Evolutionary conservation across 2,797 vertebrate species (phyloP).

Genomic region (Cyclopterus lumpus): DNA sequence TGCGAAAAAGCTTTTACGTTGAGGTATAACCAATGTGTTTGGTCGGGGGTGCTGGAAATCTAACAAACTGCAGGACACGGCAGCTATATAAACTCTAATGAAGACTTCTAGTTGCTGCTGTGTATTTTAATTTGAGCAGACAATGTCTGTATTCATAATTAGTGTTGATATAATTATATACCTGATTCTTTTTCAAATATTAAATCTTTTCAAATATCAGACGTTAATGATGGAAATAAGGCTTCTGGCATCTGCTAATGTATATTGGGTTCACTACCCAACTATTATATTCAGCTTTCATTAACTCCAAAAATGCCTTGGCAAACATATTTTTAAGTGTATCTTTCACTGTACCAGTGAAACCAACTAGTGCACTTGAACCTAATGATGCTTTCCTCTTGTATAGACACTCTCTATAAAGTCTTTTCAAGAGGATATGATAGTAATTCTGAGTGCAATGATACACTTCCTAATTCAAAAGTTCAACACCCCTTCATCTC

Average conservation of each 20-base stretch:
- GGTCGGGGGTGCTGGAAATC: not conserved
- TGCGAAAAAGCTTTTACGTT: not conserved
- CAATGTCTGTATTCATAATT: not conserved
- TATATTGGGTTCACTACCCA: not conserved
- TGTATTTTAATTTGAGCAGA: slow-evolving; percentile 8
- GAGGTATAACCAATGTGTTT: not conserved
- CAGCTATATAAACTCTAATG: not conserved
- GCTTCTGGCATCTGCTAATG: slow-evolving; percentile 8
- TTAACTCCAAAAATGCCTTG: slow-evolving; percentile 32
- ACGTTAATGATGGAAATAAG: not conserved
- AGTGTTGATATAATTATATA: slow-evolving; percentile 9
- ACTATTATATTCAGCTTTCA: slow-evolving; percentile 32
- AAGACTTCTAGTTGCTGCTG: too few relatives aligned
- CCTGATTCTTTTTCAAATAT: not conserved
- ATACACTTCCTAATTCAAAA: slow-evolving; percentile 69
- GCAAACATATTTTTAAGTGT: slow-evolving; percentile 34
- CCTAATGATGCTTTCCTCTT: slow-evolving; percentile 46
- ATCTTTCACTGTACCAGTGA: slow-evolving; percentile 31
- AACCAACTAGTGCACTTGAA: slow-evolving; percentile 46
- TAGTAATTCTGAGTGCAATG: slow-evolving; percentile 60
- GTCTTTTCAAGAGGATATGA: slow-evolving; percentile 55
- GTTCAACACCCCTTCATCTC: slow-evolving; percentile 60
- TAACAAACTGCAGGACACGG: not conserved
- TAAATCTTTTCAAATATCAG: not conserved
- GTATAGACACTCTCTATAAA: slow-evolving; percentile 40